A percentile compares a stretch with the other conserved stretches of the same genome.
Evolutionary conservation across 2,888 invertebrate species (phyloP).

Genomic region (Sepiola atlantica): DNA sequence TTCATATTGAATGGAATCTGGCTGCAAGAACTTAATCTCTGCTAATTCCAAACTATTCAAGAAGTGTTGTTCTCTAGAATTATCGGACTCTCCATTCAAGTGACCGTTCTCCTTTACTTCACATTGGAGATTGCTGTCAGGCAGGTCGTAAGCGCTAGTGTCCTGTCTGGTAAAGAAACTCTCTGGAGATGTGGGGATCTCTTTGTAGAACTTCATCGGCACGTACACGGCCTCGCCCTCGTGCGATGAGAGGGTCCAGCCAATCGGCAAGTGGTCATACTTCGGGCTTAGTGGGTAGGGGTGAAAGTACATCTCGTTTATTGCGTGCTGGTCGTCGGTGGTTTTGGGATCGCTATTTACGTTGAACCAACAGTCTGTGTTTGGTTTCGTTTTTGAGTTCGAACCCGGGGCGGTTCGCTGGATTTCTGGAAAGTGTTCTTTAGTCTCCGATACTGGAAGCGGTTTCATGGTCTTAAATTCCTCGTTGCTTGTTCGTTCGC

Average conservation of each 20-base stretch:
- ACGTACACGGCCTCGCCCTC: neutral
- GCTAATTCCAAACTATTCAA: neutral
- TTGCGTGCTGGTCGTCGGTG: neutral
- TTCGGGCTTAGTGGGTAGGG: neutral
- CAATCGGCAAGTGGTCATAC: neutral
- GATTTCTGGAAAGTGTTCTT: neutral
- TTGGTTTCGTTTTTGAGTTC: neutral
- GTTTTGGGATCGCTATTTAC: neutral
- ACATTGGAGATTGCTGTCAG: neutral
- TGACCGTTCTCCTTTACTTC: neutral
- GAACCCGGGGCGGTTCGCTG: neutral
- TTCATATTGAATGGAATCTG: neutral
- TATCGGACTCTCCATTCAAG: neutral
- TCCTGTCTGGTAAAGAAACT: neutral
- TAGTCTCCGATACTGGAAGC: neutral
- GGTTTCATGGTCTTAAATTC: neutral
- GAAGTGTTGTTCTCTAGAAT: neutral
- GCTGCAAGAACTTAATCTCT: constrained; percentile 36
- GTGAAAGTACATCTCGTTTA: neutral
- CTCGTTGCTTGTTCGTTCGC: neutral
- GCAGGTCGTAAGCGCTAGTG: neutral
- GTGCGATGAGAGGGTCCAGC: neutral
- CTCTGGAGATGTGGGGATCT: neutral
- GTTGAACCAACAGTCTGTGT: neutral
- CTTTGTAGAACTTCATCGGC: neutral